phyloP scores from a whole-genome alignment of 2,113 vertebrate species.

The Trachemys scripta region DNA sequence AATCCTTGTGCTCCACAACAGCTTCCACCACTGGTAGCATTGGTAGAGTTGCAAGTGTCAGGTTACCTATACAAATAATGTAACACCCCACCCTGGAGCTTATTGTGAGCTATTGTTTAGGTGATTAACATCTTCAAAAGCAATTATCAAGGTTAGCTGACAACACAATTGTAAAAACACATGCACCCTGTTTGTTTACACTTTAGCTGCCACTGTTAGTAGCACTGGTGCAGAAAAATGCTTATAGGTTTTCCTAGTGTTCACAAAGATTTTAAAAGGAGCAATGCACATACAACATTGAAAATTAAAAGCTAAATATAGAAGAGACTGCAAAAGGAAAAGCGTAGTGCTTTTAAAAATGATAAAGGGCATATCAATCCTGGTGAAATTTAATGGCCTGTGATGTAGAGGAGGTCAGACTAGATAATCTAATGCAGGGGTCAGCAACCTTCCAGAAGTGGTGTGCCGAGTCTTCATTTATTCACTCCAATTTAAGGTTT shows the following conservation, averaged over 20 bases:
- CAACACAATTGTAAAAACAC: neutral
- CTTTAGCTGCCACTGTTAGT: too few relatives aligned
- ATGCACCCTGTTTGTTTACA: too few relatives aligned
- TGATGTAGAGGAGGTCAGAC: too few relatives aligned
- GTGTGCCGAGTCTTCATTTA: too few relatives aligned
- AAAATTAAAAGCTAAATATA: neutral
- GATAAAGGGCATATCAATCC: too few relatives aligned
- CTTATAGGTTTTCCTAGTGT: neutral
- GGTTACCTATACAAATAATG: too few relatives aligned
- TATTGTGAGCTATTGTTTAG: neutral
- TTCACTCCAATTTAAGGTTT: too few relatives aligned
- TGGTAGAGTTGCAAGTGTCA: too few relatives aligned
- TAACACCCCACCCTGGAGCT: too few relatives aligned
- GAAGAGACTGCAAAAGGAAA: neutral
- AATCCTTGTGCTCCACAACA: neutral
- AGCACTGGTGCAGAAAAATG: neutral
- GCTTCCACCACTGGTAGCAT: neutral
- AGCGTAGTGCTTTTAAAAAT: too few relatives aligned
- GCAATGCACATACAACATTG: neutral
- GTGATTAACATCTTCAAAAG: neutral
- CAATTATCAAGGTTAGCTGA: neutral
- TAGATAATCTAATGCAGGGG: neutral
- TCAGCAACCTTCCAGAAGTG: too few relatives aligned
- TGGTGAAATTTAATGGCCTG: too few relatives aligned
- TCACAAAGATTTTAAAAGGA: neutral